phyloP scores from a whole-genome alignment of 2,888 invertebrate species.

The Cheilosia impressa region DNA sequence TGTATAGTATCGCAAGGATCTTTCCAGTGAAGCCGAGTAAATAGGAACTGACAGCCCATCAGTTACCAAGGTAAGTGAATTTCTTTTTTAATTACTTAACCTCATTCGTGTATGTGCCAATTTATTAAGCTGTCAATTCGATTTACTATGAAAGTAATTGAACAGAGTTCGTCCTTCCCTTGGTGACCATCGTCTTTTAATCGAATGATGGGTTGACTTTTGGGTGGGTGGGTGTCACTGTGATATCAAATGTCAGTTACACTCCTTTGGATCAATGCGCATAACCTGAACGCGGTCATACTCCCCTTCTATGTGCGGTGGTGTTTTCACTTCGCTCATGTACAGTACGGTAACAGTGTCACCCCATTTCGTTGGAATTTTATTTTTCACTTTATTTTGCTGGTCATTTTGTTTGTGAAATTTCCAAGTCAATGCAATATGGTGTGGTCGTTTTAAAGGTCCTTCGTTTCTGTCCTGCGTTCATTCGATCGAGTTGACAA shows the following conservation, averaged over 20 bases:
- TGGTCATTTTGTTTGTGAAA: neutral
- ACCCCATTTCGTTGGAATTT: neutral
- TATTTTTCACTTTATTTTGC: neutral
- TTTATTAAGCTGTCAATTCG: slow-evolving; percentile 42
- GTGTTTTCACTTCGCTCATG: neutral
- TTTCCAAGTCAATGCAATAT: neutral
- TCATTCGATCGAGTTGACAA: neutral
- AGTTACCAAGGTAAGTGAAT: slow-evolving; percentile 36
- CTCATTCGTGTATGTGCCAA: slow-evolving; percentile 18
- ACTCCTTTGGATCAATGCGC: slow-evolving; percentile 54
- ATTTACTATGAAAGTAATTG: slow-evolving; percentile 23
- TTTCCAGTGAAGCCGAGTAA: neutral
- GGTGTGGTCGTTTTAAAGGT: neutral
- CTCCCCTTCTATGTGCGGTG: neutral
- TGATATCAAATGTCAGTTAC: slow-evolving; percentile 61
- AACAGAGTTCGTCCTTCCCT: slow-evolving; percentile 2
- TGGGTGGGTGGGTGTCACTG: slow-evolving; percentile 2
- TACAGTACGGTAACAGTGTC: neutral
- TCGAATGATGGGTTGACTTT: slow-evolving; percentile 32
- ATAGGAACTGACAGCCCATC: slow-evolving; percentile 7
- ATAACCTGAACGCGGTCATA: slow-evolving; percentile 35
- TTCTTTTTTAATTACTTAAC: slow-evolving; percentile 27
- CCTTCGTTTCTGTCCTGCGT: neutral
- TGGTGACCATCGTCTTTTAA: slow-evolving; percentile 29
- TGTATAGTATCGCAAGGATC: neutral